Conservation (phyloP, 2,797 vertebrate genomes). For the Streptopelia turtur region DNA sequence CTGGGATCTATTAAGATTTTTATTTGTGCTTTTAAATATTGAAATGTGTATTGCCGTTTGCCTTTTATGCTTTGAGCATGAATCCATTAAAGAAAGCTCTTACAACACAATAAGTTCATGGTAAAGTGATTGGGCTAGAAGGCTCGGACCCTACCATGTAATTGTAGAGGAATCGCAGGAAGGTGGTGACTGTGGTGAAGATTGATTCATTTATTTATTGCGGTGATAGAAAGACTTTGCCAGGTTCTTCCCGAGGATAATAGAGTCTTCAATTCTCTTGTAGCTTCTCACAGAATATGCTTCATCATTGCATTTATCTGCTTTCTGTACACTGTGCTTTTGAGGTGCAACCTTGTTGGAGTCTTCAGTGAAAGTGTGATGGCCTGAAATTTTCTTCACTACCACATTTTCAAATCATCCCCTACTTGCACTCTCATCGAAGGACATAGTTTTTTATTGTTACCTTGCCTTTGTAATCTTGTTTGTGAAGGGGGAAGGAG, state of each 20-base stretch:
- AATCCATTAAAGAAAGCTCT: conserved; percentile 32
- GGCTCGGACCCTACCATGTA: not conserved
- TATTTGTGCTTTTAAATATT: conserved; percentile 67
- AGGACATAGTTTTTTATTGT: not conserved
- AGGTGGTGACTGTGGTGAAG: fast-evolving
- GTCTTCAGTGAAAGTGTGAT: not conserved
- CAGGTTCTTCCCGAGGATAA: not conserved
- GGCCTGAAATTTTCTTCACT: not conserved
- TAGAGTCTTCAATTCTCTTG: not conserved
- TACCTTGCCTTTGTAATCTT: not conserved
- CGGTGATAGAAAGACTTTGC: not conserved
- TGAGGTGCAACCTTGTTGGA: not conserved
- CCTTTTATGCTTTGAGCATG: not conserved
- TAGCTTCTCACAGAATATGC: not conserved
- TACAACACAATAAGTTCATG: not conserved
- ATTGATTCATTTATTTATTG: not conserved
- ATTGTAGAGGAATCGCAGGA: not conserved
- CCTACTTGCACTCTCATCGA: not conserved
- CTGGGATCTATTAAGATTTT: conserved; percentile 63
- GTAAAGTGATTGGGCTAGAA: not conserved
- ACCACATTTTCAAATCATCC: not conserved
- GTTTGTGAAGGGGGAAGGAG: not conserved
- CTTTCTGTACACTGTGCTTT: not conserved
- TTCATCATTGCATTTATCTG: not conserved
- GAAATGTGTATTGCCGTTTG: conserved; percentile 18